phyloP scores from a whole-genome alignment of 2,113 vertebrate genomes.

The Phainopepla nitens region DNA sequence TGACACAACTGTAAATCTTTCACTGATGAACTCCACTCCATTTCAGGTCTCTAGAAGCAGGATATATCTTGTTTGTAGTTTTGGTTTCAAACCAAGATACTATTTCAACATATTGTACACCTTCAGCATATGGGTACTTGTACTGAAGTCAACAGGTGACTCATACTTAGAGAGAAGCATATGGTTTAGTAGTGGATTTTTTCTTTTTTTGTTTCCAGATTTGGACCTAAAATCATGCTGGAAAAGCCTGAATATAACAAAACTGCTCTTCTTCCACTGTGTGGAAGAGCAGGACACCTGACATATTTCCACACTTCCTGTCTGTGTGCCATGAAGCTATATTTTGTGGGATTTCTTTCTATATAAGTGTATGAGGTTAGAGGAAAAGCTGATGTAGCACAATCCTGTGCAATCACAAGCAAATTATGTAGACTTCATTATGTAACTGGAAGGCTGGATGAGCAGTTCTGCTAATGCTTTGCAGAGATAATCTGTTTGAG shows the following conservation, averaged over 20 bases:
- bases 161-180: neutral
- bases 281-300: neutral
- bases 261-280: neutral
- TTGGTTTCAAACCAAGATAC: neutral
- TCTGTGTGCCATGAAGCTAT: neutral
- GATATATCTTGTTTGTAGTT: neutral
- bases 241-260: neutral
- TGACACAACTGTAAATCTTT: neutral
- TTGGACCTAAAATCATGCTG: neutral
- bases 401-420: neutral
- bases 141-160: conserved; percentile 32
- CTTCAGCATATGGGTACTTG: neutral
- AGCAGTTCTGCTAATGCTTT: neutral
- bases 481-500: neutral
- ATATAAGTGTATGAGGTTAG: neutral
- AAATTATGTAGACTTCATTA: neutral
- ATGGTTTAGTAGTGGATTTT: fast-evolving
- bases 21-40: neutral
- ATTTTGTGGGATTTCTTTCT: neutral
- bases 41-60: neutral
- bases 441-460: neutral
- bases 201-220: neutral
- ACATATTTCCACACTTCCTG: neutral
- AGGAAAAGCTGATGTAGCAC: neutral
- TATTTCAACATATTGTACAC: neutral